Conservation (phyloP, 2,113 vertebrate genomes). For the Naja naja region DNA sequence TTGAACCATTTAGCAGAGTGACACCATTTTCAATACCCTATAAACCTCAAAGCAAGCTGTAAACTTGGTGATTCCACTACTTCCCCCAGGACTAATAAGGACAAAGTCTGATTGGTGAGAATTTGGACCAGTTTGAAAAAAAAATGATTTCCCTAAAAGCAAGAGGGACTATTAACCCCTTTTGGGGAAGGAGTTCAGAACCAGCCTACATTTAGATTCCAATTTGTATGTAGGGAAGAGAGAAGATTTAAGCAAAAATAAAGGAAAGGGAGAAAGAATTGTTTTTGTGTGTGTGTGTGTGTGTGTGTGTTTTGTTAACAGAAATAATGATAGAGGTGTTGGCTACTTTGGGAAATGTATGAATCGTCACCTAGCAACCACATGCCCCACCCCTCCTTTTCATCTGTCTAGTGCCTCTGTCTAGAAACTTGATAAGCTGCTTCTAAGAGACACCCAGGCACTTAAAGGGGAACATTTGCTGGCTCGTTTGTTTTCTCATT, state of each 20-base stretch:
- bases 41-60: not conserved
- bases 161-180: not conserved
- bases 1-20: not conserved
- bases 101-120: not conserved
- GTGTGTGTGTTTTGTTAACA: conserved; percentile 15
- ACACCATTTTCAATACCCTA: not conserved
- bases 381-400: conserved; percentile 32
- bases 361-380: conserved; percentile 71
- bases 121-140: not conserved
- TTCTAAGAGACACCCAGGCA: conserved; percentile 41
- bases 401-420: conserved; percentile 17
- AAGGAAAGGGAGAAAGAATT: not conserved
- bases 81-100: not conserved
- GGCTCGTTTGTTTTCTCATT: not conserved
- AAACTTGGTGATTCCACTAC: not conserved
- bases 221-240: not conserved
- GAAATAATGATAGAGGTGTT: conserved; percentile 37
- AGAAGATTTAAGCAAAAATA: not conserved
- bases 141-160: not conserved
- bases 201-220: fast-evolving
- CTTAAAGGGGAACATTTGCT: conserved; percentile 25
- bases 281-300: too few species aligned
- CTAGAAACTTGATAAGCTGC: conserved; percentile 46
- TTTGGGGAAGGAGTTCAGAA: not conserved
- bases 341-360: conserved; percentile 53